phyloP scores from a whole-genome alignment of 1,140 invertebrate species.

The Saccostrea glomerata region DNA sequence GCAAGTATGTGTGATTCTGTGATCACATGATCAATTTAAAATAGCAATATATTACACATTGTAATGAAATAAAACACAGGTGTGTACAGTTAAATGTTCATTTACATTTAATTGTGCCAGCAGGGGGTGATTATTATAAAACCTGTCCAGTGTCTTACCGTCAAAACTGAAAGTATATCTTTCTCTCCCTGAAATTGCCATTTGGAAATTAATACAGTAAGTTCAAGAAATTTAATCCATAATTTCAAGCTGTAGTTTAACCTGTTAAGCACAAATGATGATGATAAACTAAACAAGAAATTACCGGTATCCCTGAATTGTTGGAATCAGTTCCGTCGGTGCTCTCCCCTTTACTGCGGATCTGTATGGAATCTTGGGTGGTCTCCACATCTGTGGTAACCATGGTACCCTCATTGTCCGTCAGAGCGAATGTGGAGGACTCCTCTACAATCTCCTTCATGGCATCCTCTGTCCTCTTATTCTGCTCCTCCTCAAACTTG shows the following conservation, averaged over 20 bases:
- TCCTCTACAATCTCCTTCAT: slow-evolving; percentile 58
- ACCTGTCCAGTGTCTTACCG: background rate
- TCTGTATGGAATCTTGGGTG: slow-evolving; percentile 39
- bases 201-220: background rate
- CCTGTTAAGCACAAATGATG: too few relatives aligned
- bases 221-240: background rate
- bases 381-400: slow-evolving; percentile 22
- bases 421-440: slow-evolving; percentile 49
- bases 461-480: slow-evolving; percentile 51
- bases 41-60: too few relatives aligned
- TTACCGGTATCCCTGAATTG: background rate
- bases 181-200: background rate
- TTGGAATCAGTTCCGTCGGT: background rate
- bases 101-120: too few relatives aligned
- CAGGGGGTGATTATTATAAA: too few relatives aligned
- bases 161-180: background rate
- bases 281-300: background rate
- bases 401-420: slow-evolving; percentile 30
- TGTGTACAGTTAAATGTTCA: too few relatives aligned
- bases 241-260: background rate
- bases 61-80: too few relatives aligned
- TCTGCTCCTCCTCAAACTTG: slow-evolving; percentile 58
- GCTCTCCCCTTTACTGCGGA: slow-evolving; percentile 14
- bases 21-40: too few relatives aligned
- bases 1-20: too few relatives aligned